Conservation (phyloP, 2,888 invertebrate genomes). For the Cyclophora punctaria region DNA sequence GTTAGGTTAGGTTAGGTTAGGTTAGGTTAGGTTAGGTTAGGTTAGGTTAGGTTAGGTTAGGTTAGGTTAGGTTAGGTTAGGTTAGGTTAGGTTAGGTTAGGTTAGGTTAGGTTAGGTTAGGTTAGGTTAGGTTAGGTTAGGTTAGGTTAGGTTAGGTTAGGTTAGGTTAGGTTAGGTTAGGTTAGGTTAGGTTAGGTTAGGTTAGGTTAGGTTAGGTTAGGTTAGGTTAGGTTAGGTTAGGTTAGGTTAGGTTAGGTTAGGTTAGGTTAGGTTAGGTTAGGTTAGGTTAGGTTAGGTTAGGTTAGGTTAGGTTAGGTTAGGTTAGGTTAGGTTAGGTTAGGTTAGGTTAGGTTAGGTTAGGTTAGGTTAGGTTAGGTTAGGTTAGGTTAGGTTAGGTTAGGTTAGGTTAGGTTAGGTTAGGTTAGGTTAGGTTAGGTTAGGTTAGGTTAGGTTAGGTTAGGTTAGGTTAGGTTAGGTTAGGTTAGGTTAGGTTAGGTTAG, state of each 20-base stretch:
- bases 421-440: constrained; percentile 11
- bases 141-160: constrained; percentile 3
- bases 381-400: constrained; percentile 18
- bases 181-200: constrained; percentile 9
- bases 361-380: constrained; percentile 16
- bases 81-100: constrained; percentile 3
- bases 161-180: constrained; percentile 5
- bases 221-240: constrained; percentile 17
- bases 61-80: constrained; percentile 7
- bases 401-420: constrained; percentile 13
- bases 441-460: constrained; percentile 14
- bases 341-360: constrained; percentile 17
- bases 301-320: constrained; percentile 22
- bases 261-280: constrained; percentile 20
- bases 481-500: constrained; percentile 15
- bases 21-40: constrained; percentile 6
- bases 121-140: constrained; percentile 1
- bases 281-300: constrained; percentile 24
- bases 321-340: constrained; percentile 20
- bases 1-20: constrained; percentile 7
- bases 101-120: constrained; percentile 1
- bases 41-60: constrained; percentile 5
- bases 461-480: constrained; percentile 17
- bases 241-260: constrained; percentile 19
- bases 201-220: constrained; percentile 10